Evolutionary conservation across 2,888 invertebrate species (phyloP).

Genomic region (Dasysyrphus tricinctus): DNA sequence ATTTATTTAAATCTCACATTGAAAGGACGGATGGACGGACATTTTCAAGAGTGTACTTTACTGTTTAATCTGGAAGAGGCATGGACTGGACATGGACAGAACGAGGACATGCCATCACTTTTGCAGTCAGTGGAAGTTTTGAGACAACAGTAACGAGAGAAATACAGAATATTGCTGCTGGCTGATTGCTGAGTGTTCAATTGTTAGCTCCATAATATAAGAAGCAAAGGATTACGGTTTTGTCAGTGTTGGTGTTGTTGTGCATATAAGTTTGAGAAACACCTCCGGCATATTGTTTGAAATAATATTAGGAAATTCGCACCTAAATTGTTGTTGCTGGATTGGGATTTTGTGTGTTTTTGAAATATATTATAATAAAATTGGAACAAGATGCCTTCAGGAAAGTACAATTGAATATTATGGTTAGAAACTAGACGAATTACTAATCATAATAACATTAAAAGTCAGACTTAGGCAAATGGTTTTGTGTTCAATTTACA

Average conservation of each 20-base stretch:
- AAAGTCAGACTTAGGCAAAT: slow-evolving; percentile 14
- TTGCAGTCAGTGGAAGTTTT: slow-evolving; percentile 15
- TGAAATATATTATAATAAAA: slow-evolving; percentile 48
- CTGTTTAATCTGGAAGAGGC: slow-evolving; percentile 19
- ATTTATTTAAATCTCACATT: slow-evolving; percentile 69
- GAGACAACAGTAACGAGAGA: slow-evolving; percentile 24
- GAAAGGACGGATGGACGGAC: slow-evolving; percentile 49
- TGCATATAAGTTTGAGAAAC: slow-evolving; percentile 46
- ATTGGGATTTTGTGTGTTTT: slow-evolving; percentile 41
- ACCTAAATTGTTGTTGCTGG: slow-evolving; percentile 43
- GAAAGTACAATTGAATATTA: slow-evolving; percentile 23
- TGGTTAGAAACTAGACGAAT: slow-evolving; percentile 5
- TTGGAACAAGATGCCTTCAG: slow-evolving; percentile 19
- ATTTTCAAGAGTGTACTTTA: slow-evolving; percentile 23
- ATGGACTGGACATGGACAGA: slow-evolving; percentile 13
- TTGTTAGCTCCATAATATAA: slow-evolving; percentile 8
- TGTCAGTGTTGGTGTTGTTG: neutral
- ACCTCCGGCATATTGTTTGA: slow-evolving; percentile 66
- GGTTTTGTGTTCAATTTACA: neutral
- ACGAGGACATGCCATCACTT: slow-evolving; percentile 35
- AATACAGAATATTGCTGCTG: slow-evolving; percentile 28
- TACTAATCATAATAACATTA: slow-evolving; percentile 9
- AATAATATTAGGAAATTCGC: slow-evolving; percentile 68
- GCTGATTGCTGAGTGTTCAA: slow-evolving; percentile 32
- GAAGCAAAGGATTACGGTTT: slow-evolving; percentile 42